phyloP scores from a whole-genome alignment of 2,797 vertebrate species.

The Sarcophilus harrisii region DNA sequence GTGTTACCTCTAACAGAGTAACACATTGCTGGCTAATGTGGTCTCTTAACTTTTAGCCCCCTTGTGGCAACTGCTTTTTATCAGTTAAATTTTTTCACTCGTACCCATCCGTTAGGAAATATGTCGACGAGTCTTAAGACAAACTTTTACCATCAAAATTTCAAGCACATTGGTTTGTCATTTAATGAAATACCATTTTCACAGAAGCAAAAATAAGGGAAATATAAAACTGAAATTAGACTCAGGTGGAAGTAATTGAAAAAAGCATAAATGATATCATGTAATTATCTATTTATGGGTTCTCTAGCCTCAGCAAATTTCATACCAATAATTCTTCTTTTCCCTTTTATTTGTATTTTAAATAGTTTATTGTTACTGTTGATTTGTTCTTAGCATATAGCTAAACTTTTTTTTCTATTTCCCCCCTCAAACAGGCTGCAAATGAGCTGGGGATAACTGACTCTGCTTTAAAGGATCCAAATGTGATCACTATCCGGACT shows the following conservation, averaged over 20 bases:
- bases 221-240: not conserved
- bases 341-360: not conserved
- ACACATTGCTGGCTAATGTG: not conserved
- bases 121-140: not conserved
- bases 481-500: slow-evolving; percentile 82
- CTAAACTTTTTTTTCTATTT: slow-evolving; percentile 53
- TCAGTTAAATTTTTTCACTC: not conserved
- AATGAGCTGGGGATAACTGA: slow-evolving; percentile 82
- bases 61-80: not conserved
- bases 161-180: not conserved
- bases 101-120: not conserved
- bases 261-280: not conserved
- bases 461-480: slow-evolving; percentile 83
- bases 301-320: not conserved
- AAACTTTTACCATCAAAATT: not conserved
- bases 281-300: not conserved
- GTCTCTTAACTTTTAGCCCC: not conserved
- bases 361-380: not conserved
- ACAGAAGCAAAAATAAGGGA: not conserved
- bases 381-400: not conserved
- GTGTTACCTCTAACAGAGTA: not conserved
- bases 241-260: not conserved
- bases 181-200: not conserved
- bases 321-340: not conserved
- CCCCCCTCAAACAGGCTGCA: slow-evolving; percentile 72